Base-by-base conservation (phyloP, 2,797 vertebrate species). In the Cheirogaleus major region DNA sequence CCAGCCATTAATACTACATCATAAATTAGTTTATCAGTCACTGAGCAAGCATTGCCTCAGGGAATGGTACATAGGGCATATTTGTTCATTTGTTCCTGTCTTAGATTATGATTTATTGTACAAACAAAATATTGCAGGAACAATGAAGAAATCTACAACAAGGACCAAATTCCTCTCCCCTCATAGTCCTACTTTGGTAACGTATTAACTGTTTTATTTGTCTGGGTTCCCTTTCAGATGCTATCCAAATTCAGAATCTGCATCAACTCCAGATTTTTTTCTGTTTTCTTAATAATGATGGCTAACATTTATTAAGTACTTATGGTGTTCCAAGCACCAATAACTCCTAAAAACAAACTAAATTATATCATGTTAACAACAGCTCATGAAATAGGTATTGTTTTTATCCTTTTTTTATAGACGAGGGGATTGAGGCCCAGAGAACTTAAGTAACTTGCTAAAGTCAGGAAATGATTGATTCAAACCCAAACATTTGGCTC, bases 51-150 rank as follows among this genome's bases (percentile, higher is more conserved):
- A 61, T 81, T 91, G 91, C 93, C 79, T 95, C 35, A 20, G 86
- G 89, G 89, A 97, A 91, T 55, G 6, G 48, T 67, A 59, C 50
- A n/a, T 3, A 88, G 30, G 76, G 43, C 18, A 72, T 32, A 92
- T 96, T 91, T 96, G n/a, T 75, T 93, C 38, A 89, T 86, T 94
- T 90, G 65, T 35, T 5, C 50, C n/a, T 9, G 15, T 94, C 41
- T 90, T 93, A 88, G 59, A 81, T 91, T 94, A 81, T 90, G 75
- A 94, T 87, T 96, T 95, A 94, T 95, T 80, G 15, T 61, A 69
- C 35, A 95, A 91, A 90, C 61, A 93, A 96, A 95, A 95, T 83
- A 87, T 73, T 87, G 5, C 20, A 84, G 14, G n/a, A 52, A 25
- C 61, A 89, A 94, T 89, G 96, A 96, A 93, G 45, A 95, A 82